Evolutionary conservation across 2,888 invertebrate species (phyloP), one percentile per base, ranked within the genome.

Genomic region (Apotomis turbidana): DNA sequence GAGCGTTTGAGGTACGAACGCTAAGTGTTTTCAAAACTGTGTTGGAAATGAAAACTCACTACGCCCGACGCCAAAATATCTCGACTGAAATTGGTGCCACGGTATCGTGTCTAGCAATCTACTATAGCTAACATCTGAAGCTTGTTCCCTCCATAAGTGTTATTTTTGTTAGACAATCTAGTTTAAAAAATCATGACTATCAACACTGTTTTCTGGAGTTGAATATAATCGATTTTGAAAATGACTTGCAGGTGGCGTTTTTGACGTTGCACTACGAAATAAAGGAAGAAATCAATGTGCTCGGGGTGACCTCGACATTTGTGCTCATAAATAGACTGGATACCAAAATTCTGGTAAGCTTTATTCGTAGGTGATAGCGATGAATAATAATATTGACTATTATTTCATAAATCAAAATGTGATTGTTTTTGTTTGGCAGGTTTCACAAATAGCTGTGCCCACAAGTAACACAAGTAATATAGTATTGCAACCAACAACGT

Each of bases 241-340:
- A 8, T 6, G 36, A 12, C 15, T 61, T 67, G 60, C 78, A 95
- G 95, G 90, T 95, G 71, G 94, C 95, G 66, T 88, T 95, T 66
- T 84, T 97, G 57, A 95, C 95, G 3, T 90, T 97, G 72, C 94
- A 92, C 75, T 96, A 96, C 73, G 94, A 93, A 76, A 93, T 96
- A 79, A 92, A 94, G 68, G 94, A 96, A 74, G 95, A 95, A 38
- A 96, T 96, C 79, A 94, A 96, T 77, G 83, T 96, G 0, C 85
- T 97, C 9, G 95, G 95, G 76, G 83, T 96, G 36, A 93, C 94
- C 5, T 95, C 96, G 5, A 94, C 95, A 0, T 95, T 94, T 80
- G 89, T 95, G 10, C 87, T 96, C 15, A 91, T 95, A 51, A 97
- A 96, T 83, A 89, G 94, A 68, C 94, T 95, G 52, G 76, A 89